Percentiles rank a stretch among this genome's conserved stretches.
Conservation (phyloP, 2,888 invertebrate species). For the Apomyelois bistriatella region DNA sequence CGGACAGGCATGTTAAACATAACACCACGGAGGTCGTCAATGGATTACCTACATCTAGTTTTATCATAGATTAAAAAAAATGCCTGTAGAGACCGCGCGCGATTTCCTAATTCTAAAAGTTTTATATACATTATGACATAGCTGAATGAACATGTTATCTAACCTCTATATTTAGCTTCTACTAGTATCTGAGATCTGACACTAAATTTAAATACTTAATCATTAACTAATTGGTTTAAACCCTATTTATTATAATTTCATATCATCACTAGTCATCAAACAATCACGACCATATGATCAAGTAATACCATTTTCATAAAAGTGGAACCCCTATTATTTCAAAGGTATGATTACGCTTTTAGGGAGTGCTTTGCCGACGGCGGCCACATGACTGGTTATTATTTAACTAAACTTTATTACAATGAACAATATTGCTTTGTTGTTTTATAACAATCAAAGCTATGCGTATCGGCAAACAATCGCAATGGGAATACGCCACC, state of each 20-base stretch:
- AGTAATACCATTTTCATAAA: conserved; percentile 36
- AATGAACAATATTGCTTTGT: conserved; percentile 31
- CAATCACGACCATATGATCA: conserved; percentile 1
- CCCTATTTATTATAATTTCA: background rate
- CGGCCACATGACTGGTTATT: conserved; percentile 33
- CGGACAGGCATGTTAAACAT: no score
- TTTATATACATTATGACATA: no score
- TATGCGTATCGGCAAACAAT: conserved; percentile 24
- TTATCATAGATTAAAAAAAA: no score
- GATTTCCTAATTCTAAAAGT: no score
- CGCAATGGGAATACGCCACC: conserved; percentile 15
- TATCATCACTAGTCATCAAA: background rate
- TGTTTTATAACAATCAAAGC: conserved; percentile 20
- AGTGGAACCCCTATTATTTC: conserved; percentile 34
- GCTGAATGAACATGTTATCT: no score
- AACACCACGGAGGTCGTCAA: no score
- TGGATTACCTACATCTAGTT: no score
- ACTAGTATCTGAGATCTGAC: no score
- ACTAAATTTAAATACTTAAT: no score
- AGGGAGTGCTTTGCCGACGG: conserved; percentile 36
- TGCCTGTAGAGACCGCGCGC: no score
- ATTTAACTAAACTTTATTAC: conserved; percentile 35
- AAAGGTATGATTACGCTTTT: conserved; percentile 47
- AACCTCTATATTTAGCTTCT: no score
- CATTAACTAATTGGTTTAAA: background rate